phyloP scores from a whole-genome alignment of 2,797 vertebrate species.

The Anguilla marmorata region DNA sequence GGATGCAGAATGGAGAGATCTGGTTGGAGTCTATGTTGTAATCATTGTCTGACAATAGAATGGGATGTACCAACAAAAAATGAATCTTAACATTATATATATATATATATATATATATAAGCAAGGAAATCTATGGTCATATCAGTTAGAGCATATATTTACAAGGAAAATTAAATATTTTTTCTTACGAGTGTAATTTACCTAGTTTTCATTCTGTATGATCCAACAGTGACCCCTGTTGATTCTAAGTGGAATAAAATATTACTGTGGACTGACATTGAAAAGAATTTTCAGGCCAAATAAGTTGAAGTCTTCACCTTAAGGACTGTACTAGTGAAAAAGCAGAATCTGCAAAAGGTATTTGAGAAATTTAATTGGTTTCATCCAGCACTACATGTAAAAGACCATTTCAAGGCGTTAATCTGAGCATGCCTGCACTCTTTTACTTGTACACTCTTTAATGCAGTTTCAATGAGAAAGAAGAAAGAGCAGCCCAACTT shows the following conservation, averaged over 20 bases:
- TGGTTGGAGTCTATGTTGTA: too few relatives aligned
- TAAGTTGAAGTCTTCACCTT: neutral
- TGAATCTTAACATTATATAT: too few relatives aligned
- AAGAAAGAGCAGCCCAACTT: neutral
- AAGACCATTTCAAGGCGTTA: neutral
- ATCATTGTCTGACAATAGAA: too few relatives aligned
- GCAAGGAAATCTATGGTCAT: neutral
- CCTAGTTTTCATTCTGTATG: neutral
- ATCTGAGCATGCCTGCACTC: neutral
- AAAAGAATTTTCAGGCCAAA: neutral
- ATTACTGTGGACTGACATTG: neutral
- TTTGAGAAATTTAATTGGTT: neutral
- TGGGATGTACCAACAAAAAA: too few relatives aligned
- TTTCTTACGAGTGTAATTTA: neutral
- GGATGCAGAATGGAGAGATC: too few relatives aligned
- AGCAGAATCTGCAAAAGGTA: neutral
- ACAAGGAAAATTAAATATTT: neutral
- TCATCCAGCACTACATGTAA: neutral
- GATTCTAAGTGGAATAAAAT: slow-evolving; percentile 17
- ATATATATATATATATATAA: neutral
- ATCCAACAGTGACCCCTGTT: slow-evolving; percentile 36
- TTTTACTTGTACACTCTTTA: neutral
- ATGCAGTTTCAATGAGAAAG: neutral
- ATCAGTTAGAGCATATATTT: neutral
- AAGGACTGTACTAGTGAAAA: neutral